These are phyloP conservation scores for Nephrotoma guestfalica DNA, from an alignment of 2,888 invertebrate genomes.

Conservation along the genomic window DNA sequence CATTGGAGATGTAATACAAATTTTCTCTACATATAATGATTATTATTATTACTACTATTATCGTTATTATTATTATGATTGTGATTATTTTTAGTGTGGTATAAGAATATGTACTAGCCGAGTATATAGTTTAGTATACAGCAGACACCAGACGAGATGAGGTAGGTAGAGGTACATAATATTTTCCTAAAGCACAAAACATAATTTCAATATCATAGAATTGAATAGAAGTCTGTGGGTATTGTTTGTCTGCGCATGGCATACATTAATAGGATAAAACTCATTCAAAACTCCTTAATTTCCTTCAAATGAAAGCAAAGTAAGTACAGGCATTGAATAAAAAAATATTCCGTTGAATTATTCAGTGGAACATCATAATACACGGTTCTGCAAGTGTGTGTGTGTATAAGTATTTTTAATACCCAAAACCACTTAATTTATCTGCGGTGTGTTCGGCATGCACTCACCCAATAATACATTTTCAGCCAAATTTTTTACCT, in stretches of 20 bases:
- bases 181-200: not conserved
- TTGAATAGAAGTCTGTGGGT: not conserved
- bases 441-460: not conserved
- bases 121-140: not conserved
- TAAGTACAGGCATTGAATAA: not conserved
- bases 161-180: not conserved
- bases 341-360: not conserved
- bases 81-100: not conserved
- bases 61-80: not conserved
- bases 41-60: not conserved
- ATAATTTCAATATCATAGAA: not conserved
- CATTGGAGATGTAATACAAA: not conserved
- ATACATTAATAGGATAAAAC: not conserved
- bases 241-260: not conserved
- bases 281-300: not conserved
- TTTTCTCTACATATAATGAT: not conserved
- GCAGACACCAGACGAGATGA: not conserved
- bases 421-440: not conserved
- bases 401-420: not conserved
- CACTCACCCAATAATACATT: not conserved
- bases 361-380: not conserved
- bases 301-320: not conserved
- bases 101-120: not conserved
- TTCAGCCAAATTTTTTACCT: not conserved
- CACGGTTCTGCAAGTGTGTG: not conserved